Base-by-base conservation (phyloP, 2,888 invertebrate genomes). In the Erynnis tages region DNA sequence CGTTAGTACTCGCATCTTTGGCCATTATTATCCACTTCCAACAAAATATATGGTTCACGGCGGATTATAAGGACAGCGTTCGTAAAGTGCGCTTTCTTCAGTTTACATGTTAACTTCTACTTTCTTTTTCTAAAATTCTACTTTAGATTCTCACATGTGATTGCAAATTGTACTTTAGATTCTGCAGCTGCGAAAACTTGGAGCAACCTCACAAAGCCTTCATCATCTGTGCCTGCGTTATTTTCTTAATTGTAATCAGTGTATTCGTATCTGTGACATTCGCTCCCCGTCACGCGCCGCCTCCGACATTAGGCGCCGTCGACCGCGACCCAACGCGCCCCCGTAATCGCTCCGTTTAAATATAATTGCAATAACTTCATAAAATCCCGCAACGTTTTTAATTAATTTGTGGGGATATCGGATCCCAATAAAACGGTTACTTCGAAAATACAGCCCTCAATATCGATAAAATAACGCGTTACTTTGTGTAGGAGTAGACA, bases 341-440 rank as follows among this genome's bases (percentile, higher is more conserved):
- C 69, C 60, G 69, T 79, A 81, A 83, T 81, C 74, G 76, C 65
- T 64, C 66, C 80, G 76, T 79, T 82, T 80, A 82, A 83, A 83
- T 82, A 79, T 85, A 82, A 84, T 84, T 80, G 80, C 80, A 80
- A 85, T 84, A 87, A 85, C 80, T 84, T 84, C 81, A 84, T 83
- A 81, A 82, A 82, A 81, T 76, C 75, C 75, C 75, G 65, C 72
- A 71, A 71, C 77, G 75, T 71, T 79, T 78, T 78, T 82, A 85
- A 84, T 86, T 82, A 83, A 84, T 87, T 83, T 80, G 79, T 74
- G 78, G 78, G 72, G 72, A 79, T 73, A 73, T 78, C 70, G 73
- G 70, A 73, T 76, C 71, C 75, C 76, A 79, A 82, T 82, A 79
- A 81, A 80, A 84, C 71, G 66, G 67, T 72, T 76, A 75, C 80